Evolutionary conservation across 2,888 invertebrate species (phyloP), one percentile per base, ranked within the genome.

Genomic region (Nemapogon koenigi): DNA sequence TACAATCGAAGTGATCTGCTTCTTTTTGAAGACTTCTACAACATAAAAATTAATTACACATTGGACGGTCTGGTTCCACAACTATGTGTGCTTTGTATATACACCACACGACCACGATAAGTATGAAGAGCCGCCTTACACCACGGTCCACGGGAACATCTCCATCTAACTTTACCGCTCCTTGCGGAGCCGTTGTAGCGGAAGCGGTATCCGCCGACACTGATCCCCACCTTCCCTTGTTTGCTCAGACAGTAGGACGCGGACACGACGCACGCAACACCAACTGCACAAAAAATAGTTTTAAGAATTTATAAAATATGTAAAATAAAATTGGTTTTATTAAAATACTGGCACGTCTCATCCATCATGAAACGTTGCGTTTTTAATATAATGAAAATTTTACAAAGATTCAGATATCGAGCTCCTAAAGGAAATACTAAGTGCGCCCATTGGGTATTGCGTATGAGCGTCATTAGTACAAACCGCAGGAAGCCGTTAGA

Each of bases 141-240:
- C 76, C 76, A 78, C 0, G 78, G 78, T 0, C 76, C 76, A 2
- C 78, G 46, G 11, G 78, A 76, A 43, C 78, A 79, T 8, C 76
- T 45, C 78, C 78, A 79, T n/a, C 78, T 51, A 4, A 75, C 70
- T 50, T 75, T 78, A 1, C 78, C 78, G 38, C 72, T 75, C 26
- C 75, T 60, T 1, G 76, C 76, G 39, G 76, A 75, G 0, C 76
- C 78, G 45, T 78, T 78, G 50, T 75, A 76, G 18, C 78, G 46
- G 54, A 78, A 78, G 48, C 76, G 50, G 53, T 73, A 78, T 1
- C 76, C 78, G 0, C 71, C 75, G 1, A 76, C 70, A 43, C 69
- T 76, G 46, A 78, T 78, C 30, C 76, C 76, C 76, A 78, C 76
- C 53, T 78, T 78, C 13, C 78, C 78, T 45, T 78, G 78, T 49